These are phyloP conservation scores for Neosilurus hyrtlii DNA, from an alignment of 2,797 vertebrate genomes.

Conservation along the genomic window DNA sequence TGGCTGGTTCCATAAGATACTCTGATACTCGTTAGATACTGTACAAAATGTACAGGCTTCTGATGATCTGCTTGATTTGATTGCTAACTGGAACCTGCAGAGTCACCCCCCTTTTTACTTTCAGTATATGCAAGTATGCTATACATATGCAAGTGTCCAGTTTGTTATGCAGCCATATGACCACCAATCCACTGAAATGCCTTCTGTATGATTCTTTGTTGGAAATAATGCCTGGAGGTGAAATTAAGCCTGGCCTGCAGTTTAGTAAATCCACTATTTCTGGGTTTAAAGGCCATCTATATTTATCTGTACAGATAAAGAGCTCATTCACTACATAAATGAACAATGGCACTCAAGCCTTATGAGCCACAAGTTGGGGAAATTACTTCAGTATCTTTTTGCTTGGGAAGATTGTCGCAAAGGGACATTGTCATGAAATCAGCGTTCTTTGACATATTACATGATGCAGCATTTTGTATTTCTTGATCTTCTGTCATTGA, in stretches of 20 bases:
- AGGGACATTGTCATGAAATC: neutral
- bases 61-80: neutral
- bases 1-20: too few species aligned
- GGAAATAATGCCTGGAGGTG: constrained; percentile 49
- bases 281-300: constrained; percentile 42
- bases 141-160: neutral
- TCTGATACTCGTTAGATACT: too few species aligned
- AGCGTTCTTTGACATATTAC: neutral
- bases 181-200: neutral
- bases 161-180: neutral
- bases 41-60: too few species aligned
- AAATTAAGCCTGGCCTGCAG: constrained; percentile 2
- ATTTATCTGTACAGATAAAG: constrained; percentile 50
- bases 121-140: neutral
- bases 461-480: neutral
- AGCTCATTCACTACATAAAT: constrained; percentile 47
- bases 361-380: constrained; percentile 43
- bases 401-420: constrained; percentile 1
- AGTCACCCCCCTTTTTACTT: neutral
- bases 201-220: constrained; percentile 50
- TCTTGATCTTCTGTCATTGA: neutral
- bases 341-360: constrained; percentile 50
- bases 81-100: neutral
- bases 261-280: constrained; percentile 43
- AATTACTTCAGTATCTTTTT: constrained; percentile 51